Evolutionary conservation across 2,888 invertebrate species (phyloP), one percentile per base, ranked within the genome.

Genomic region (Mythimna vitellina): DNA sequence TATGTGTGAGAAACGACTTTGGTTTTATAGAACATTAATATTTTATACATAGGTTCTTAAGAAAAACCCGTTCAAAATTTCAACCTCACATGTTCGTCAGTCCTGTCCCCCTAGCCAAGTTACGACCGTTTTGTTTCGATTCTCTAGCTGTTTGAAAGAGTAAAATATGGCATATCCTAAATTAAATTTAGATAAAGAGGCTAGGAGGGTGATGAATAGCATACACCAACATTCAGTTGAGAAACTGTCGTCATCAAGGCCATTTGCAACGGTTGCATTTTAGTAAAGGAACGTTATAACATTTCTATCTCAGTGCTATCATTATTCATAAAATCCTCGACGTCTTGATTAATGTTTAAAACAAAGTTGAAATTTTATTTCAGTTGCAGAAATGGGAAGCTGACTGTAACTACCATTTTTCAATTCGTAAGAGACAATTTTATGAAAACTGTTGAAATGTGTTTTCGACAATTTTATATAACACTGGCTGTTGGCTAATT

Each of bases 291-390:
- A 81, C 75, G 71, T 77, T 80, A 83, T 81, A 70, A 77, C 82
- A 85, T 76, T 84, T 75, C 66, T 74, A 83, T 86, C 85, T 81
- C 76, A 78, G 83, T 79, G 86, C 86, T 87, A 89, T 89, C 89
- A 90, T 91, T 91, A 91, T 91, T 91, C 91, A 91, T 88, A 87
- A 89, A 86, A 87, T 86, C 83, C 83, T 75, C 86, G 89, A 87
- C 89, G 86, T 85, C 84, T 84, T 90, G 90, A 91, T 90, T 91
- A 91, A 91, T 91, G 91, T 73, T 87, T 88, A 73, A 85, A 90
- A 89, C 87, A 87, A 89, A 89, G 88, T 89, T 89, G 84, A 85
- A 87, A 86, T 88, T 89, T 88, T 87, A 88, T 88, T 90, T 87
- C 82, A 85, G 81, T 78, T 83, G 73, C 81, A 82, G 78, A 67